These are phyloP conservation scores for Xestia rhomboidea DNA, from an alignment of 2,888 invertebrate genomes.

Conservation along the genomic window DNA sequence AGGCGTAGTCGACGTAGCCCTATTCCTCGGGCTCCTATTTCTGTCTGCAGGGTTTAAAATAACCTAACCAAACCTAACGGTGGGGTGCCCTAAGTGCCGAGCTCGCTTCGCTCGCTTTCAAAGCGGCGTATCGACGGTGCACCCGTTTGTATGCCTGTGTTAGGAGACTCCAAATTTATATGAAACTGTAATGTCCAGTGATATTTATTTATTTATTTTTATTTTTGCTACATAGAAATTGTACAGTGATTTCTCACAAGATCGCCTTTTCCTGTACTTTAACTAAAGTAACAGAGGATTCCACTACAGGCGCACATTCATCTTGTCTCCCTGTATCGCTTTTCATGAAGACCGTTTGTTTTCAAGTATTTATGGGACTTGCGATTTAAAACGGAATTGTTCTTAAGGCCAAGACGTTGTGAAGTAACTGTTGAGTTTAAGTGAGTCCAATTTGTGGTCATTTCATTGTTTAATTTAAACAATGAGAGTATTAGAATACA, in stretches of 20 bases:
- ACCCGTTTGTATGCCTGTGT: too few species aligned
- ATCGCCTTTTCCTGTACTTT: neutral
- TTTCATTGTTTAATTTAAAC: neutral
- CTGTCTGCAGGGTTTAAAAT: too few species aligned
- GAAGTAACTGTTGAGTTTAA: neutral
- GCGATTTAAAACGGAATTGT: slow-evolving; percentile 15
- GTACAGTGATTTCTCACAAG: neutral
- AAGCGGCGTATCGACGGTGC: too few species aligned
- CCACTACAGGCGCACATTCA: neutral
- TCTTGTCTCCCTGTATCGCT: neutral
- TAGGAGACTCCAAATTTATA: too few species aligned
- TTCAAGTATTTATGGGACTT: slow-evolving; percentile 12
- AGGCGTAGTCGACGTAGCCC: too few species aligned
- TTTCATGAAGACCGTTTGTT: slow-evolving; percentile 8
- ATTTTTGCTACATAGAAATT: too few species aligned
- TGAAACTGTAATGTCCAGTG: too few species aligned
- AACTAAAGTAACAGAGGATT: neutral
- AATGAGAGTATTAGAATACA: neutral
- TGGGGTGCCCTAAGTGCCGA: too few species aligned
- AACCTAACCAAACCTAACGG: too few species aligned
- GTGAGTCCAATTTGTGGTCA: neutral
- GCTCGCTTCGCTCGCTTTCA: too few species aligned
- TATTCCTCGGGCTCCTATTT: too few species aligned
- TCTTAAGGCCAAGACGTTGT: neutral
- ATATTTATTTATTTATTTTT: too few species aligned